Base-by-base conservation (phyloP, 2,113 vertebrate species). In the Tachysurus vachellii region DNA sequence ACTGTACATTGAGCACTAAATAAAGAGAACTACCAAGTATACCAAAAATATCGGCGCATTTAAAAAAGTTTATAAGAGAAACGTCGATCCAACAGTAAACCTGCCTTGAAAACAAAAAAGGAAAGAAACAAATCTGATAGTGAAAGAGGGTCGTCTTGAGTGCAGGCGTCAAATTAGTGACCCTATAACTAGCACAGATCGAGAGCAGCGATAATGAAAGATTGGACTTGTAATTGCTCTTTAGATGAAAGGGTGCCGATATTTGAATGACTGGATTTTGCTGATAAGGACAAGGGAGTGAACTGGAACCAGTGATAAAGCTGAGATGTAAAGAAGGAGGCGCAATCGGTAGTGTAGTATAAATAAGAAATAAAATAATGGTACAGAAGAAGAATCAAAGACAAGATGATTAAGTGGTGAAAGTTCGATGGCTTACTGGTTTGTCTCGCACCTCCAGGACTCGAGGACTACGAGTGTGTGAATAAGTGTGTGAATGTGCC, bases 201-300 rank as follows among this genome's bases (percentile, higher is more conserved):
- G 16, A 7, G 54, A 21, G 77, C n/a, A 36, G 53, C 11, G 77
- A 57, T 80, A 36, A 57, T 4, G 13, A 5, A 54, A 17, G 75
- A 54, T 79, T 28, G 54, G 77, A 36, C 17, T 57, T n/a, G n/a
- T 57, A 80, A 80, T 57, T 80, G 54, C 28, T 80, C 28, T 57
- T 53, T 21, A 56, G 77, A 80, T 57, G 54, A 80, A 57, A 80
- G 77, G 57, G 28, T 57, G 53, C 28, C 53, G 21, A 80, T 80
- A 80, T 57, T 56, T 79, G 11, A 80, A 80, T 17, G 50, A 80
- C 17, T 17, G 14, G 9, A 19, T 36, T 80, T 80, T 31, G 8
- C 77, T 82, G 36, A 82, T 28, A 66, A 66, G 47, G 81, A 44
- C 61, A 53, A 62, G 61, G 8, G 28, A 66, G 59, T 19, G 16